Evolutionary conservation across 2,888 invertebrate species (phyloP), one percentile per base, ranked within the genome.

Genomic region (Dynastes maya): DNA sequence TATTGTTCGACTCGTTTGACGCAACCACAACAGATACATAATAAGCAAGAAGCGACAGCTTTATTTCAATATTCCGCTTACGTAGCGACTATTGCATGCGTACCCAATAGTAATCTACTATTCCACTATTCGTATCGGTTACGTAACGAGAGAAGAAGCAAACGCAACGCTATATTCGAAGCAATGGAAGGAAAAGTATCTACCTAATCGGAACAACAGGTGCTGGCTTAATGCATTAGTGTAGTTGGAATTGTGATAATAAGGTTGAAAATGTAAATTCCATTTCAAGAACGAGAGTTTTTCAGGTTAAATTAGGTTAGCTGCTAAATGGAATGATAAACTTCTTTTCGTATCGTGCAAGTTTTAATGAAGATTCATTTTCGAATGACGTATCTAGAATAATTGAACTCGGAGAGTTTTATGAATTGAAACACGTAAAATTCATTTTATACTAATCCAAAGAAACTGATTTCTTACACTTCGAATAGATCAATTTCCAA

Each of bases 31-130:
- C 37, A n/a, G 64, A 27, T 29, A 55, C 64, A 64, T 64, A 37
- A n/a, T 64, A n/a, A 64, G 64, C 13, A 22, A 11, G 63, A 32
- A 45, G 45, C 64, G 37, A n/a, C 37, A 29, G 64, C 64, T 32
- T 64, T 29, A 78, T 78, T 81, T 82, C 81, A 67, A 71, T 80
- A 80, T 71, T 80, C 77, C 51, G 77, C 53, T 72, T 80, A 79
- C 80, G 80, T 80, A 65, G 79, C 74, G 70, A 74, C 8, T 45
- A 78, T 79, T 80, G 78, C 80, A 76, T 81, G 77, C 64, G 64
- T 37, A 45, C n/a, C 29, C 64, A 32, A 64, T 64, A n/a, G 64
- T 64, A 64, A 64, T 64, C 64, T 64, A 64, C 29, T 64, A 64
- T 64, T 64, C 64, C 11, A 64, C 55, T 64, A 64, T 32, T 13